A percentile compares a stretch with the other conserved stretches of the same genome.
Conservation (phyloP, 2,888 invertebrate genomes). For the Volucella inanis region DNA sequence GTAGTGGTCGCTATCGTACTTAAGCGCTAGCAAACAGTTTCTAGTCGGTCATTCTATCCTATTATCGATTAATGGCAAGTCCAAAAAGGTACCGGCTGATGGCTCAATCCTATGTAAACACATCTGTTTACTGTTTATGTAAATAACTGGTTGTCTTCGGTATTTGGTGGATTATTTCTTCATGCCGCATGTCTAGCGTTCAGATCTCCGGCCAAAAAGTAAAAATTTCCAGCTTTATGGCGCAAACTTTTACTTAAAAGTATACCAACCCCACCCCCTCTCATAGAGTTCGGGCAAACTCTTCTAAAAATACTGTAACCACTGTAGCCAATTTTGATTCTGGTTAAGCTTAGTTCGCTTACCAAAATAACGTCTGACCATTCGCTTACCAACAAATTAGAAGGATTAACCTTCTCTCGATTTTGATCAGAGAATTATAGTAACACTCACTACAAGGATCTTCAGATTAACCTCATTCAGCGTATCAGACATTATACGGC, state of each 20-base stretch:
- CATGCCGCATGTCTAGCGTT: no score
- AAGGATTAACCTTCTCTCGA: conserved; percentile 13
- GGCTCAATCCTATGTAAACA: no score
- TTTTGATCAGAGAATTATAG: conserved; percentile 32
- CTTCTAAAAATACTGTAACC: conserved; percentile 12
- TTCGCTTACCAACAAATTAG: conserved; percentile 23
- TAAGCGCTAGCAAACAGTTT: neutral
- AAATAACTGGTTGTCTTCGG: no score
- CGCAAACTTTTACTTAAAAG: neutral
- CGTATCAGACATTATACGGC: no score
- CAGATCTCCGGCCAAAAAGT: no score
- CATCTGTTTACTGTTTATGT: accelerated
- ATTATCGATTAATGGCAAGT: no score
- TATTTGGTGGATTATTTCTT: no score
- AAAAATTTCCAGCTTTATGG: neutral
- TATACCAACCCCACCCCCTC: conserved; percentile 9
- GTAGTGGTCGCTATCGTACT: conserved; percentile 12
- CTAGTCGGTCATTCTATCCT: neutral
- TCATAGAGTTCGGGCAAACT: conserved; percentile 11
- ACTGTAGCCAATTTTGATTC: conserved; percentile 22
- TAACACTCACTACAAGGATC: conserved; percentile 20
- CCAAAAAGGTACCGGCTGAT: no score
- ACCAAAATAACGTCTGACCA: conserved; percentile 29
- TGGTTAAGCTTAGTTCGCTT: conserved; percentile 14
- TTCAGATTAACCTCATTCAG: neutral